These are phyloP conservation scores for Clytia hemisphaerica DNA, from an alignment of 30 jellyfish, hydroid and myxozoan genomes.

Conservation along the genomic window DNA sequence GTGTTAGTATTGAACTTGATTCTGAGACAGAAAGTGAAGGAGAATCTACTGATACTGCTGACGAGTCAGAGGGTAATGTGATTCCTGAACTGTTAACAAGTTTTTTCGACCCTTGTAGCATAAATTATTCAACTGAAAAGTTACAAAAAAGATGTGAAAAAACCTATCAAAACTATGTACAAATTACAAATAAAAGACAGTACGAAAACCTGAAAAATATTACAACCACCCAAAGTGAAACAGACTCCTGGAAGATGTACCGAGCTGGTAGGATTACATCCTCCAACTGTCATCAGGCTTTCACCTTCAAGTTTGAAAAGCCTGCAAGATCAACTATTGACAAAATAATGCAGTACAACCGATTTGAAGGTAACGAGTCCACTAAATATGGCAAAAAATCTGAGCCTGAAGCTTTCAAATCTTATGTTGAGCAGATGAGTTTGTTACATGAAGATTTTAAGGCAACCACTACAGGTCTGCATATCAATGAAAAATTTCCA, in stretches of 20 bases:
- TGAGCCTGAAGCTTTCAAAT: not conserved
- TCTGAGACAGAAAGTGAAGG: too few relatives aligned
- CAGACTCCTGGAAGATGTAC: not conserved
- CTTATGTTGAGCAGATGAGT: not conserved
- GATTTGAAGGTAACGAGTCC: not conserved
- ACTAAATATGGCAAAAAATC: not conserved
- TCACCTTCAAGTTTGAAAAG: not conserved
- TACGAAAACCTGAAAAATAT: too few relatives aligned
- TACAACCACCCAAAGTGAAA: slow-evolving; percentile 4
- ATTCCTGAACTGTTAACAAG: too few relatives aligned
- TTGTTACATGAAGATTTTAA: not conserved
- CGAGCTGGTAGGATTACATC: slow-evolving; percentile 11
- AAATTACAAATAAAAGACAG: too few relatives aligned
- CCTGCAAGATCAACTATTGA: not conserved
- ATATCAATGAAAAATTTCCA: slow-evolving; percentile 12
- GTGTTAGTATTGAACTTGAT: too few relatives aligned
- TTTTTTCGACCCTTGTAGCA: too few relatives aligned
- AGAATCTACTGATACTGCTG: too few relatives aligned
- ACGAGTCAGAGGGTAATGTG: too few relatives aligned
- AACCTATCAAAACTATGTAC: too few relatives aligned
- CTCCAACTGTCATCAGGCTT: not conserved
- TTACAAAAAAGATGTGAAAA: too few relatives aligned
- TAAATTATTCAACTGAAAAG: too few relatives aligned
- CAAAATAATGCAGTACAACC: slow-evolving; percentile 5
- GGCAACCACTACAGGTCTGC: not conserved